A percentile compares a stretch with the other conserved stretches of the same genome.
These are phyloP conservation scores for Atta colombica DNA, from an alignment of 1,140 invertebrate genomes.

Conservation along the genomic window DNA sequence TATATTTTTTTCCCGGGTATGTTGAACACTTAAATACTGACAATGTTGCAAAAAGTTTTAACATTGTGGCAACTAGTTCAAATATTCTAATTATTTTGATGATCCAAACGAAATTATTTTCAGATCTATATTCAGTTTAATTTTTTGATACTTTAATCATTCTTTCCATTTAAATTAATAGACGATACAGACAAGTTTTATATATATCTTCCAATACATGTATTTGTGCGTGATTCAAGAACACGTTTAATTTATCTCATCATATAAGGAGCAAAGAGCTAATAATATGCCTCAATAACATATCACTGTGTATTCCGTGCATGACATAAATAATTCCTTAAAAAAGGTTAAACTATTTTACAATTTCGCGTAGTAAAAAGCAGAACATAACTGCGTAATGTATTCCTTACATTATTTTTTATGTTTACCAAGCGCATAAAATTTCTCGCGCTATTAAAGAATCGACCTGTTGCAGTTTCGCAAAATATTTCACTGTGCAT, in stretches of 20 bases:
- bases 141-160: too few relatives aligned
- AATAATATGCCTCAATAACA: background rate
- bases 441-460: background rate
- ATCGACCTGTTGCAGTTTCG: background rate
- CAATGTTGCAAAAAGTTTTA: too few relatives aligned
- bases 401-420: background rate
- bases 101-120: too few relatives aligned
- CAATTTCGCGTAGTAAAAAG: background rate
- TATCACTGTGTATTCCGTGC: background rate
- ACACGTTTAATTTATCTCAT: slow-evolving; percentile 2
- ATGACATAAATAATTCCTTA: background rate
- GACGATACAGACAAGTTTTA: slow-evolving; percentile 14
- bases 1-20: too few relatives aligned
- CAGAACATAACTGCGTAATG: background rate
- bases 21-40: too few relatives aligned
- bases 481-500: background rate
- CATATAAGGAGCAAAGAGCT: background rate
- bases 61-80: too few relatives aligned
- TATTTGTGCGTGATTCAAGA: background rate
- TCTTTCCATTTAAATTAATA: background rate
- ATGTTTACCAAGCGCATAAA: background rate
- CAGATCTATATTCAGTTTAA: too few relatives aligned
- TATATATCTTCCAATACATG: background rate
- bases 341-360: background rate
- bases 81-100: too few relatives aligned